Conservation (phyloP, 1,140 invertebrate genomes). For the Caenorhabditis inopinata region DNA sequence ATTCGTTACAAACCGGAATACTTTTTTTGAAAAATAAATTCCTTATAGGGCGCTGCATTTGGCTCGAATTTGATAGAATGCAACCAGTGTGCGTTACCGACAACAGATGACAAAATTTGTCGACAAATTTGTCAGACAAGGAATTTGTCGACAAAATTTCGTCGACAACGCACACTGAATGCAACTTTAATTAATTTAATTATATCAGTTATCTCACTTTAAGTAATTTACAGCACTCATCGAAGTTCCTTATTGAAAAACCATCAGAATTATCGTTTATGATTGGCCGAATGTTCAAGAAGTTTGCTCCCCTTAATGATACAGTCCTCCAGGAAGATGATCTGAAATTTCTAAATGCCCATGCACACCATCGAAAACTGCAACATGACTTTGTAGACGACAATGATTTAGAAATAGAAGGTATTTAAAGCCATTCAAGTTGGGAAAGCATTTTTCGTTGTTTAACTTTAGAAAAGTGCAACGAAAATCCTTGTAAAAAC, state of each 20-base stretch:
- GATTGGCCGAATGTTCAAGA: slow-evolving; percentile 30
- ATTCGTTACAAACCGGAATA: too few species aligned
- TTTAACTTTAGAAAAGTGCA: slow-evolving; percentile 17
- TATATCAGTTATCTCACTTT: not conserved
- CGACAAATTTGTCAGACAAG: too few species aligned
- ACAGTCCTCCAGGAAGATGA: slow-evolving; percentile 10
- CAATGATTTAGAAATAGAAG: slow-evolving; percentile 17
- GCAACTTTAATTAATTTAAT: not conserved
- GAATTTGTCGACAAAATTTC: too few species aligned
- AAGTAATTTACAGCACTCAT: not conserved
- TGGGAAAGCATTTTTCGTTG: too few species aligned
- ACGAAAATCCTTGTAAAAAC: slow-evolving; percentile 27
- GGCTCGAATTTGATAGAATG: too few species aligned
- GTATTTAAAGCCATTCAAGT: not conserved
- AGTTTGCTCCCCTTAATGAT: slow-evolving; percentile 27
- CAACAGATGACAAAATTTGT: too few species aligned
- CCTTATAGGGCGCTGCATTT: too few species aligned
- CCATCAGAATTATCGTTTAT: not conserved
- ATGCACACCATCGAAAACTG: not conserved
- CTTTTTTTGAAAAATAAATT: too few species aligned
- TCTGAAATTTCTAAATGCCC: slow-evolving; percentile 36
- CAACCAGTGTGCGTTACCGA: too few species aligned
- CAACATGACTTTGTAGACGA: slow-evolving; percentile 39
- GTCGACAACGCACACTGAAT: too few species aligned
- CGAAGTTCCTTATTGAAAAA: slow-evolving; percentile 1